Base-by-base conservation (phyloP, 2,797 vertebrate species). In the Caiman crocodilus region DNA sequence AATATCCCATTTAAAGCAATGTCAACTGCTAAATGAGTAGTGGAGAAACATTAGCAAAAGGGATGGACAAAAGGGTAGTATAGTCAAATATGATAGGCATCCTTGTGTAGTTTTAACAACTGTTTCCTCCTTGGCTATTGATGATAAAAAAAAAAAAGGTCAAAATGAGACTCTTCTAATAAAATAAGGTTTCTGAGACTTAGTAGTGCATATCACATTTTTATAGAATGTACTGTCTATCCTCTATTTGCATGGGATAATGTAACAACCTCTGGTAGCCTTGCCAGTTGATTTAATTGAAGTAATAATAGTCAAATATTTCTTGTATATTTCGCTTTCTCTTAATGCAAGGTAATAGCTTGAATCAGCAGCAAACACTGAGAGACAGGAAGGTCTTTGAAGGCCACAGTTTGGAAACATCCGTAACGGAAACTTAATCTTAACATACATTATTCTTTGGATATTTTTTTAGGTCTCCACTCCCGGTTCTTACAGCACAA, bases 401-500 rank as follows among this genome's bases (percentile, higher is more conserved):
- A 87, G 85, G 56, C 10, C 9, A 10, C 14, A 32, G 5, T 32
- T 69, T 67, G 58, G 32, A 12, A 82, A 35, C 14, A 13, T 57
- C 16, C 59, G 0, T 50, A 87, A 3, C 11, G 42, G 42, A 50
- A 50, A 50, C 42, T 50, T 50, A 50, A 77, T 63, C 67, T 63
- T 26, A 80, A 86, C 32, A 14, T 1, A 0, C 3, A 1, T 4
- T 92, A 1, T 50, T 18, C 23, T 84, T 65, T 56, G 90, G 11
- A 87, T 50, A 9, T 67, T 82, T 76, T 85, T 86, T 89, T 92
- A 99, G 98, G 97, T 93, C 91, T 97, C 98, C 42, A 98, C 98
- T 96, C 97, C 98, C 20, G 98, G 96, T 82, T 99, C 99, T 85
- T 97, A 93, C 78, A 98, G 98, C 88, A 99, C 99, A n/a, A 99